Evolutionary conservation across 92 coral and sea anemone genomes (phyloP), one percentile per base, ranked within the genome.

Genomic region (Siderastrea radians): DNA sequence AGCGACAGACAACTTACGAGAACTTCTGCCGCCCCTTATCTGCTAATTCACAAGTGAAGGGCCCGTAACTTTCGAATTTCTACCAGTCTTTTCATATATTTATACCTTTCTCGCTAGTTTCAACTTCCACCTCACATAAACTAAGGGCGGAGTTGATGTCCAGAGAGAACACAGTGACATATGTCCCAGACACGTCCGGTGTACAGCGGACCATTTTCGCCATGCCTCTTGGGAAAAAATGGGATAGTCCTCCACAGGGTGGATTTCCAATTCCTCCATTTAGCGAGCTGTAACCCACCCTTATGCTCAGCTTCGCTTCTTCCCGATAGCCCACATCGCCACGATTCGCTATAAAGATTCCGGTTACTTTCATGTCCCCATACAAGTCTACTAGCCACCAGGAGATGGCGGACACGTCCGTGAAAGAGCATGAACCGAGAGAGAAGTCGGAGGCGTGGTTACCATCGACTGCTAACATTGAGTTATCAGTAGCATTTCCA

Each of bases 121-220:
- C 84, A 79, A 79, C 84, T 79, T 79, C 84, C 61, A 79, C 84
- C 50, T 79, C 74, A 13, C 84, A 79, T 50, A 79, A 63, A 46
- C 84, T 79, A 3, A 79, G 74, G 19, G 62, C 4, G 69, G 73
- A 63, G 38, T 79, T 79, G 74, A 13, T 49, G 64, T 79, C 14
- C 49, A 49, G 62, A 2, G 53, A 55, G 65, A 79, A 79, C 65
- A 79, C 65, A 61, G 84, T 79, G 6, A 64, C 84, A 51, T 48
- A 79, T 45, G 2, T 8, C 2, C 84, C 84, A 5, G 14, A 6
- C 7, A 49, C 60, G 64, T 49, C 84, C 45, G 84, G 84, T 47
- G 26, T 38, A 51, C 84, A 79, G 26, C 60, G 73, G 43, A 79
- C 59, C 73, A 79, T 13, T 65, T 61, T 79, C 4, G 61, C 59